Percentiles rank a stretch among this genome's conserved stretches.
Conservation (phyloP, 1,140 invertebrate genomes). For the Drosophila arizonae region DNA sequence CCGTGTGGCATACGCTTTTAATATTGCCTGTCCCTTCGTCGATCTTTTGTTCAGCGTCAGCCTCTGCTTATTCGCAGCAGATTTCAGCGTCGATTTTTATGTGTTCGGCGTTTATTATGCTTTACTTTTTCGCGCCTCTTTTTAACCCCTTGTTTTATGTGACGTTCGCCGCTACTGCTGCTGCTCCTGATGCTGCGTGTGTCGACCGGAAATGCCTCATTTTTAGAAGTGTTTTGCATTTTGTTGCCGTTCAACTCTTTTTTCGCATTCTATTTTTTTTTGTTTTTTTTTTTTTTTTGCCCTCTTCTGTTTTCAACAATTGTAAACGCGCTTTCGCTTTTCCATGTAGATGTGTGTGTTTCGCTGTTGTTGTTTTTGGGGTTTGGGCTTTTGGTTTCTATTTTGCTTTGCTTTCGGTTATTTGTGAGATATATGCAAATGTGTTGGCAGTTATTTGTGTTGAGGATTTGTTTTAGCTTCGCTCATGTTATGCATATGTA, state of each 20-base stretch:
- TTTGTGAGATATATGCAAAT: slow-evolving; percentile 76
- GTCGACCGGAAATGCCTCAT: slow-evolving; percentile 78
- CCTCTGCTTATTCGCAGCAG: slow-evolving; percentile 37
- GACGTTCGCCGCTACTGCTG: neutral
- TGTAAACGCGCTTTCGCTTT: slow-evolving; percentile 31
- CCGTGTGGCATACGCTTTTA: slow-evolving; percentile 69
- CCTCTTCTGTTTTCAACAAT: slow-evolving; percentile 39
- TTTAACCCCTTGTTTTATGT: slow-evolving; percentile 60
- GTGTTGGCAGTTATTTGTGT: slow-evolving; percentile 72
- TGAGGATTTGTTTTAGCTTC: slow-evolving; percentile 72
- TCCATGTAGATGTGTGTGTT: slow-evolving; percentile 3
- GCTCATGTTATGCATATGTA: slow-evolving; percentile 67
- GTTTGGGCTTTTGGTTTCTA: slow-evolving; percentile 58
- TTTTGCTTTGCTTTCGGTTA: slow-evolving; percentile 51
- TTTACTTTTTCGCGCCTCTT: slow-evolving; percentile 73
- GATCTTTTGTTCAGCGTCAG: slow-evolving; percentile 17
- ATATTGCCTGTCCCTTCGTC: slow-evolving; percentile 51
- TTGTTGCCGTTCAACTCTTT: slow-evolving; percentile 58
- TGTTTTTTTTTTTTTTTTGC: slow-evolving; percentile 15
- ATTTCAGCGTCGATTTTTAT: slow-evolving; percentile 78
- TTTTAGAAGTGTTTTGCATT: slow-evolving; percentile 79
- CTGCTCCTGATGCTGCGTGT: slow-evolving; percentile 37
- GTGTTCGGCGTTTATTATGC: slow-evolving; percentile 68
- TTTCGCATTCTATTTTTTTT: slow-evolving; percentile 24
- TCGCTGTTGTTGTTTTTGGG: slow-evolving; percentile 24